Evolutionary conservation across 2,888 invertebrate species (phyloP), one percentile per base, ranked within the genome.

Genomic region (Diaperis boleti): DNA sequence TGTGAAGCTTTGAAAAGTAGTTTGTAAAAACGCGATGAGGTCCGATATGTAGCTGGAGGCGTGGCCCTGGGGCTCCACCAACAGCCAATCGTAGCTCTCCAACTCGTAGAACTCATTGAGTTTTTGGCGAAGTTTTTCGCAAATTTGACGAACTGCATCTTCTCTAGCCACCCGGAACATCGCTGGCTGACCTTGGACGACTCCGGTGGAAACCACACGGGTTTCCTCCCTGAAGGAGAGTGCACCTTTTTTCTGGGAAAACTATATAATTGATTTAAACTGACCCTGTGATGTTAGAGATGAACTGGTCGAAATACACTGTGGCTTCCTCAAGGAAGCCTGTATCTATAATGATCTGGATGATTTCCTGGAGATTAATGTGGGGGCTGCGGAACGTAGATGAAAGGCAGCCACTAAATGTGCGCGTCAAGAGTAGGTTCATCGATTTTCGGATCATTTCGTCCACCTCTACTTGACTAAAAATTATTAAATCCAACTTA

Each of bases 331-430:
- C 99, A 70, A 99, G 83, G 80, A 98, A 97, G 66, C 96, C 94
- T 3, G 98, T 98, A 81, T 99, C 98, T 59, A 98, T 94, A 26
- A 98, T 97, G 65, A 98, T 96, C 86, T 99, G 96, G 70, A 94
- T 92, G 37, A 91, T 85, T 79, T 85, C 84, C 64, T 95, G 87
- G 5, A 99, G 84, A 7, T 94, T 94, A 55, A 98, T 85, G 26
- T 92, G 92, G 0, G 94, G 91, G 70, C 93, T 91, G 67, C 91
- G 87, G 76, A 98, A 97, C 15, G 96, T 86, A 0, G 92, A 92
- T 0, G 96, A 95, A 5, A 99, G 85, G 76, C 97, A 96, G 10
- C 95, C 97, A 64, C 95, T 94, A 78, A 99, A 94, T 18, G 96
- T 96, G 70, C 95, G 85, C 0, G 95, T 95, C 42, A 99, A 85